phyloP scores from a whole-genome alignment of 2,888 invertebrate species.

The Mamestra brassicae region DNA sequence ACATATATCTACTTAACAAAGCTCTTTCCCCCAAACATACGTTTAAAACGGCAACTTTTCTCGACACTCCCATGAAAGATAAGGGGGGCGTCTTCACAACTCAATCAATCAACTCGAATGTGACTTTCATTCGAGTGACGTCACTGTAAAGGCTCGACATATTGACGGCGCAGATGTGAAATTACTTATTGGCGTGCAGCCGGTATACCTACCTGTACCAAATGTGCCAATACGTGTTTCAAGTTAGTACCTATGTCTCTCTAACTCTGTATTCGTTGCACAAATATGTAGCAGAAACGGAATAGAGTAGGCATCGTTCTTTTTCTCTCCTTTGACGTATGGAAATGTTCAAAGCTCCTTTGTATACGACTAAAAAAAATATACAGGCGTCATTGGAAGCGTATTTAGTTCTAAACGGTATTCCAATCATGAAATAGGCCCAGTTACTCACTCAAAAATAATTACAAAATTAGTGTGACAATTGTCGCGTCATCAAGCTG shows the following conservation, averaged over 20 bases:
- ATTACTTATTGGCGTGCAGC: constrained; percentile 45
- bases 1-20: background rate
- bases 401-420: background rate
- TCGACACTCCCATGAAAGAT: constrained; percentile 40
- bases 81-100: constrained; percentile 50
- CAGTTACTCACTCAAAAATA: no score
- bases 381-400: background rate
- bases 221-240: constrained; percentile 1
- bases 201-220: constrained; percentile 2
- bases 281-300: background rate
- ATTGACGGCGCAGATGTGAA: constrained; percentile 52
- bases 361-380: no score
- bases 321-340: background rate
- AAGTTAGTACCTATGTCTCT: background rate
- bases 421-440: background rate
- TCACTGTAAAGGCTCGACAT: constrained; percentile 24
- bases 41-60: constrained; percentile 25
- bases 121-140: constrained; percentile 45
- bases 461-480: no score
- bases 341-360: background rate
- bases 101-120: constrained; percentile 62
- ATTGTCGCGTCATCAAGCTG: no score
- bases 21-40: constrained; percentile 1
- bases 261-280: background rate
- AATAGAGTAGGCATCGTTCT: background rate